These are phyloP conservation scores for Harpalus rufipes DNA, from an alignment of 2,888 invertebrate species.

Conservation along the genomic window DNA sequence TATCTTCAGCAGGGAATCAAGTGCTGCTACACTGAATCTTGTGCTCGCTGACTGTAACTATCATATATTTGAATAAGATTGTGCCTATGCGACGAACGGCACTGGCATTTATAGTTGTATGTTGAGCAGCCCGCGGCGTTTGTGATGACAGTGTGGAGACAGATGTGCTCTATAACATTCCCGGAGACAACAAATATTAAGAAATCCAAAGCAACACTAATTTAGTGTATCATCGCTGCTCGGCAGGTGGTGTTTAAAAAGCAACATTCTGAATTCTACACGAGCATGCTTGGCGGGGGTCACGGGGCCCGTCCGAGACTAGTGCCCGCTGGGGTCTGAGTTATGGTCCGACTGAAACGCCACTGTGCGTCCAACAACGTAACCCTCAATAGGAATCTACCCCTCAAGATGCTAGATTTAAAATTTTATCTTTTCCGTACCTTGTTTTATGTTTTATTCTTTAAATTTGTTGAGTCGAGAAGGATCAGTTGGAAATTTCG, in stretches of 20 bases:
- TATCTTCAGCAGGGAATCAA: no score
- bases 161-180: constrained; percentile 72
- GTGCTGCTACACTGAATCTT: no score
- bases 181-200: constrained; percentile 74
- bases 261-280: constrained; percentile 72
- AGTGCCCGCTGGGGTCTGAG: constrained; percentile 74
- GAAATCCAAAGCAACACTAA: constrained; percentile 74
- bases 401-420: not conserved
- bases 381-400: not conserved
- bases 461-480: no score
- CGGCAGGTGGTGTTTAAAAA: constrained; percentile 74
- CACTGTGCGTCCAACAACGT: constrained; percentile 24
- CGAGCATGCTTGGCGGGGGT: constrained; percentile 75
- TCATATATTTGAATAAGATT: not conserved
- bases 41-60: no score
- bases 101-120: constrained; percentile 8
- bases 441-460: no score
- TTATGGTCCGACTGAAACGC: constrained; percentile 68
- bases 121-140: constrained; percentile 64
- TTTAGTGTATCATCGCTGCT: constrained; percentile 74
- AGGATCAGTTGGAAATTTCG: no score
- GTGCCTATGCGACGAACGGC: constrained; percentile 10
- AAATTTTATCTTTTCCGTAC: no score
- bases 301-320: constrained; percentile 76
- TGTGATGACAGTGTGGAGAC: constrained; percentile 72